Base-by-base conservation (phyloP, 2,888 invertebrate species). In the Pterobdella sp. region DNA sequence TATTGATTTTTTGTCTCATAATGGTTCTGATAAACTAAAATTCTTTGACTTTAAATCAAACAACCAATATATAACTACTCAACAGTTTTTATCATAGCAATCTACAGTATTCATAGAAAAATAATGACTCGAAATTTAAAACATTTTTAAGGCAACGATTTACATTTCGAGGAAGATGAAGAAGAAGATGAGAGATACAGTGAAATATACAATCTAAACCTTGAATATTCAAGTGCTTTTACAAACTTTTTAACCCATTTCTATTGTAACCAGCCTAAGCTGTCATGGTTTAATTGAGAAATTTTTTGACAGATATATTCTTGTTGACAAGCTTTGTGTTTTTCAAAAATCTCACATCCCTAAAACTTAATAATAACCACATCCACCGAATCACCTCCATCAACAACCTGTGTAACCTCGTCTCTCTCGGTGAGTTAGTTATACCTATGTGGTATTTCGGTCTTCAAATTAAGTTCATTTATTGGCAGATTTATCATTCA, bases 361-460 rank as follows among this genome's bases (percentile, higher is more conserved):
- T 56, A 22, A 56, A 56, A 56, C 60, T 56, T 26, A 56, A 56
- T n/a, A 56, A 56, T 26, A 56, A 56, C 60, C 60, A 26, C 60
- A 7, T 56, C 60, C 60, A 56, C 60, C 60, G n/a, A 22, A 56
- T 56, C 60, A 26, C 60, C 60, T 56, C 60, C 60, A 7, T 56
- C 60, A 56, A 56, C 60, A 4, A 56, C 60, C 60, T 56, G n/a
- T 18, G 7, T 26, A 7, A 22, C 60, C 60, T 56, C 60, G 26
- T 26, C 60, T 56, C 10, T 22, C n/a, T 56, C 18, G 60, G 60
- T 56, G 10, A 7, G 10, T 42, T 7, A 42, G 18, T 7, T 18
- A 18, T 42, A 42, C 42, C 42, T 14, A 42, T 14, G 18, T 18
- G 10, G 10, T 42, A n/a, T n/a, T n/a, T n/a, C n/a, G n/a, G n/a